Evolutionary conservation across 2,113 vertebrate species (phyloP).

Genomic region (Chionomys nivalis): DNA sequence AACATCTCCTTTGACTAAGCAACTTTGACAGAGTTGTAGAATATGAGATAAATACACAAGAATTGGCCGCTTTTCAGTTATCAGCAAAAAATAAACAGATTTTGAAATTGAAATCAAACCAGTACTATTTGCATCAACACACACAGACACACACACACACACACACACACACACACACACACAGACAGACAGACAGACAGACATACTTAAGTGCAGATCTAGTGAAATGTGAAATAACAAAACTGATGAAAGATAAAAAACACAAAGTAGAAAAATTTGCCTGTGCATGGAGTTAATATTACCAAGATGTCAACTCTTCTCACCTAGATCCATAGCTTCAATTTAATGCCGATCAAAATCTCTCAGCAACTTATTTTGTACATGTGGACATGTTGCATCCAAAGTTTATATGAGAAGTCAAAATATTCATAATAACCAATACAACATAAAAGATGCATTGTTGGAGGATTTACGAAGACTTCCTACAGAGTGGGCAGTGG

Average conservation of each 20-base stretch:
- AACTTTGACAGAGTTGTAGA: neutral
- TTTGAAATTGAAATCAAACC: slow-evolving; percentile 19
- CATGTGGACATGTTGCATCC: neutral
- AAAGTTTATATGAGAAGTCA: neutral
- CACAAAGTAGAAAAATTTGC: neutral
- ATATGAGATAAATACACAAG: neutral
- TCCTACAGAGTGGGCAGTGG: neutral
- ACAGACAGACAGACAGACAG: too few relatives aligned
- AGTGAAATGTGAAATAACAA: neutral
- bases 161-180: neutral
- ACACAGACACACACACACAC: neutral
- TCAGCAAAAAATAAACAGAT: neutral
- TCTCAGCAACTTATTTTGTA: neutral
- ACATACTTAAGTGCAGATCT: neutral
- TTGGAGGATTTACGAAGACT: neutral
- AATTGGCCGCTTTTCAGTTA: neutral
- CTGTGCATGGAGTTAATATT: neutral
- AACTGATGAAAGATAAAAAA: neutral
- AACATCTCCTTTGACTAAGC: neutral
- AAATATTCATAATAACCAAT: neutral
- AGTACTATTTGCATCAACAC: neutral
- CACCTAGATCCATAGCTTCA: neutral
- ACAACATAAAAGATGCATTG: neutral
- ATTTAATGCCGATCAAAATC: neutral
- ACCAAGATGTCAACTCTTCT: neutral